Evolutionary conservation across 2,888 invertebrate species (phyloP), one percentile per base, ranked within the genome.

Genomic region (Drosophila testacea): DNA sequence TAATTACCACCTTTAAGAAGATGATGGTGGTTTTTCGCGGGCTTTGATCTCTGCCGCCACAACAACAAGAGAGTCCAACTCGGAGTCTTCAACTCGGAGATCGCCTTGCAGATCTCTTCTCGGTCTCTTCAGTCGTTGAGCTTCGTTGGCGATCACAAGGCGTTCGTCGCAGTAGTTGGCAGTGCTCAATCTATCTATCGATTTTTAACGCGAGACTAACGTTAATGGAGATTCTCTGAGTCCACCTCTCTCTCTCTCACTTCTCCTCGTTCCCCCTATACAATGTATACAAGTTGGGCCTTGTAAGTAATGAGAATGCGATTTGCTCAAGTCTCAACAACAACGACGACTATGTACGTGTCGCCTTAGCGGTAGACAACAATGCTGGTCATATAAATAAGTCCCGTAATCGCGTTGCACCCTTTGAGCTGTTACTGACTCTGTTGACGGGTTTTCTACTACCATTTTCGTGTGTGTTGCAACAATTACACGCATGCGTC

Each of bases 161-260:
- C 16, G 30, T 22, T 16, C 55, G 44, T 73, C 69, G 55, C 68
- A 72, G 83, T 85, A 81, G 83, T 82, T 78, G 73, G 64, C 65
- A 60, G 69, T 65, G 81, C 82, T 84, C 90, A 90, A 91, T 91
- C 90, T 89, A 91, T 91, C 90, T 90, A 91, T 92, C 90, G 92
- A 92, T 92, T 92, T 91, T 92, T 92, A 92, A 92, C 90, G 91
- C 91, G 90, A 84, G 86, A 74, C 92, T 92, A 92, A 92, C 92
- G 88, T 90, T 92, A 92, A 92, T 92, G 91, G 86, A 88, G 79
- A 81, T 70, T 48, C 39, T 30, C 39, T 36, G 30, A 22, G 22
- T 22, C 22, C 3, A 22, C 22, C 22, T 36, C 41, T 54, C 42
- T 10, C 30, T 50, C 74, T 59, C 66, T 79, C 73, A n/a, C 48